Conservation (phyloP, 1,140 invertebrate genomes). For the Ostrea denselamellosa region DNA sequence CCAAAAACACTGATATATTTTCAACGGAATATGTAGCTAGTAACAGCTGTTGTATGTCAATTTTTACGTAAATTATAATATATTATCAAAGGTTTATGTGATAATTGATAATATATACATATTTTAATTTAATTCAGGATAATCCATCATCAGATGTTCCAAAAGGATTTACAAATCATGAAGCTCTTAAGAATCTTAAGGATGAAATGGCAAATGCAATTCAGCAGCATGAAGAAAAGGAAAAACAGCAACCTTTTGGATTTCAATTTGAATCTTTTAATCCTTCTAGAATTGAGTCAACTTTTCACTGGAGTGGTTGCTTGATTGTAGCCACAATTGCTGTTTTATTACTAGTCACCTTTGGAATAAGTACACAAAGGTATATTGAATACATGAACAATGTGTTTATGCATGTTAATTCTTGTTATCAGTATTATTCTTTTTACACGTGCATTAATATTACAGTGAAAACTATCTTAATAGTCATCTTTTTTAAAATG, state of each 20-base stretch:
- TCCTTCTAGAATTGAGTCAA: constrained; percentile 47
- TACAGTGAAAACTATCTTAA: too few species aligned
- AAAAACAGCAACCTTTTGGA: not conserved
- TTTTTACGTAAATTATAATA: too few species aligned
- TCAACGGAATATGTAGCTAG: too few species aligned
- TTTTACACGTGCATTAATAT: too few species aligned
- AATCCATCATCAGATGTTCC: not conserved
- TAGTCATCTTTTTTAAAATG: too few species aligned
- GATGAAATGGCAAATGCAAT: constrained; percentile 47
- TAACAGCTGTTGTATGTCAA: too few species aligned
- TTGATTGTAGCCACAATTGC: constrained; percentile 46
- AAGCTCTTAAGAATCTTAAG: constrained; percentile 49
- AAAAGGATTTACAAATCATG: constrained; percentile 46
- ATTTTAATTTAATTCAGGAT: not conserved
- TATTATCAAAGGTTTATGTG: too few species aligned
- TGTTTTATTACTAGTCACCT: constrained; percentile 49
- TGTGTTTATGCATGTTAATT: too few species aligned
- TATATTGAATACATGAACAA: not conserved
- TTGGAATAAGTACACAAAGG: constrained; percentile 42
- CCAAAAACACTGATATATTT: too few species aligned
- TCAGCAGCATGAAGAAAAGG: constrained; percentile 37
- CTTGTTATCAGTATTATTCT: too few species aligned
- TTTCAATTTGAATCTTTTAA: constrained; percentile 45
- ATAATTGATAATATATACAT: too few species aligned
- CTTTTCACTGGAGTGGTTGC: constrained; percentile 56